Conservation (phyloP, 2,113 vertebrate genomes). For the Recurvirostra avosetta region DNA sequence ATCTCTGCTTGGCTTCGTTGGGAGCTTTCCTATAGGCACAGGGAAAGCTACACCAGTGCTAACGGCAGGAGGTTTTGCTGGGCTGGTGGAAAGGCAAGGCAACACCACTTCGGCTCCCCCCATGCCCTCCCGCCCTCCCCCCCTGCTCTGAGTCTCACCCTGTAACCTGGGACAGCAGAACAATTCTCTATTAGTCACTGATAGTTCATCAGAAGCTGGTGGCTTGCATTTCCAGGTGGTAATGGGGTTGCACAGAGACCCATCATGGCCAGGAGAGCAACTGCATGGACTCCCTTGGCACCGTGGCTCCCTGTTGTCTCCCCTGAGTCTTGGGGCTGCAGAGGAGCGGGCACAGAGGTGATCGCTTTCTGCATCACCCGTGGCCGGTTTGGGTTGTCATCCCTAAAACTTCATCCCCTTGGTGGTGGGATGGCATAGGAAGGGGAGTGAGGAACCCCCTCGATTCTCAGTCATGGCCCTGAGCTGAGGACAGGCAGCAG, state of each 20-base stretch:
- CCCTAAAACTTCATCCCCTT: neutral
- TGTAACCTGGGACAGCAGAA: neutral
- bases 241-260: neutral
- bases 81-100: neutral
- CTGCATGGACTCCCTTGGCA: neutral
- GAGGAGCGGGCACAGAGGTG: fast-evolving
- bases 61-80: neutral
- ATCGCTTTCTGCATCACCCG: neutral
- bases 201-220: neutral
- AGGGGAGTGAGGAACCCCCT: neutral
- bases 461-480: fast-evolving
- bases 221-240: neutral
- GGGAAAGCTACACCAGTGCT: neutral
- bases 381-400: neutral
- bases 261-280: neutral
- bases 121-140: fast-evolving
- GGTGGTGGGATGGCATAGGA: fast-evolving
- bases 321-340: fast-evolving
- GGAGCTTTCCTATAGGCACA: neutral
- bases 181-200: neutral
- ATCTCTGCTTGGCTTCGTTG: neutral
- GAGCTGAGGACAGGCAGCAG: neutral
- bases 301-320: fast-evolving
- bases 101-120: fast-evolving
- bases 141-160: neutral